phyloP scores from a whole-genome alignment of 2,113 vertebrate species.

The Ovibos moschatus region DNA sequence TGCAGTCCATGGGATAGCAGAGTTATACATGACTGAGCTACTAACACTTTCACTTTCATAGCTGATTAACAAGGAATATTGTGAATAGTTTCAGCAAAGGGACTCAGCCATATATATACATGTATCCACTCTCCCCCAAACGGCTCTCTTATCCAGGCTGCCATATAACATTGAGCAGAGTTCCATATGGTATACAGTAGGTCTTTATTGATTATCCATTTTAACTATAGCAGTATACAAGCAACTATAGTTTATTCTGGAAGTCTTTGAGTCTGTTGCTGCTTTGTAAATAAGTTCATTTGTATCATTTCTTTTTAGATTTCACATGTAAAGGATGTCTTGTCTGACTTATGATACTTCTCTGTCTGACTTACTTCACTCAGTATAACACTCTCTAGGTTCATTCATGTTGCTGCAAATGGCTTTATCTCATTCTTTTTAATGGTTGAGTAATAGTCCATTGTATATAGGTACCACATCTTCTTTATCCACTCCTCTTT shows the following conservation, averaged over 20 bases:
- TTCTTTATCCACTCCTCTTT: neutral
- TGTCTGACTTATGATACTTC: neutral
- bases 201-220: neutral
- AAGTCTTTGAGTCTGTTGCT: neutral
- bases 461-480: neutral
- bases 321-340: neutral
- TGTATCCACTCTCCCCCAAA: neutral
- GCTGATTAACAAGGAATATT: neutral
- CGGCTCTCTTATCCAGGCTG: neutral
- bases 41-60: neutral
- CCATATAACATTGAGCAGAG: neutral
- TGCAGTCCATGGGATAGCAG: neutral
- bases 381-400: neutral
- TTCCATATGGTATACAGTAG: neutral
- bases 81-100: neutral
- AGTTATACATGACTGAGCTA: neutral
- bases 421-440: neutral
- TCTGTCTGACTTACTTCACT: neutral
- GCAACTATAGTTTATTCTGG: neutral
- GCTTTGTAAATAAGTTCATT: neutral
- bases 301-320: neutral
- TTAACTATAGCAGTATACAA: neutral
- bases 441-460: neutral
- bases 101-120: neutral
- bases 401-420: neutral